These are phyloP conservation scores for Lepas anatifera DNA, from an alignment of 2,888 invertebrate genomes.

Conservation along the genomic window DNA sequence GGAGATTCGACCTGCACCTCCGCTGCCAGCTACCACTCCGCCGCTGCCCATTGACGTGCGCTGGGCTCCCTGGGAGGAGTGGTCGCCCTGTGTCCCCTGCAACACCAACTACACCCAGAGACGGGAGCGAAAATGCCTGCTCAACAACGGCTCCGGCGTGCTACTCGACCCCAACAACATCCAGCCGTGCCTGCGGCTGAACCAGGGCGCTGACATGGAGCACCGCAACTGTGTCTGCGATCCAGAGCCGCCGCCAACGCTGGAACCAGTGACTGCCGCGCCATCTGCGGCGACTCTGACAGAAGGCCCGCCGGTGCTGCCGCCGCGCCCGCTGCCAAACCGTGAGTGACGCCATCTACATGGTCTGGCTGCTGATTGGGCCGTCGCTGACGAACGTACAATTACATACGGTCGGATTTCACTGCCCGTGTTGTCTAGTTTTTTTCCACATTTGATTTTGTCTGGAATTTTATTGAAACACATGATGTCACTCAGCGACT, in stretches of 20 bases:
- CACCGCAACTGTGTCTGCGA: neutral
- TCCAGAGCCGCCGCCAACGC: no score
- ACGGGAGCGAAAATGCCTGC: neutral
- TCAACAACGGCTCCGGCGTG: slow-evolving; percentile 6
- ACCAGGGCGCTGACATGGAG: neutral
- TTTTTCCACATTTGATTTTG: no score
- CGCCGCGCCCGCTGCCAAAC: neutral
- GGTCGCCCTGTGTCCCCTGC: neutral
- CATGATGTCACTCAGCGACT: no score
- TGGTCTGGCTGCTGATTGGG: no score
- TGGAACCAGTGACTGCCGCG: no score
- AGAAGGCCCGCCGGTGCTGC: neutral
- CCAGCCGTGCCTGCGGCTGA: neutral
- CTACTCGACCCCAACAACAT: neutral
- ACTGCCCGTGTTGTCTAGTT: no score
- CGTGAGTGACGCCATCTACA: no score
- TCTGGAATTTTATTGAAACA: no score
- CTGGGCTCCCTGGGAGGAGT: neutral
- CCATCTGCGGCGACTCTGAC: neutral
- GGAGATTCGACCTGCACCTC: no score
- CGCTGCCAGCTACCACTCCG: neutral
- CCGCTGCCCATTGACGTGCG: neutral
- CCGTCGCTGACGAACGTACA: no score
- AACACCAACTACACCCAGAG: neutral
- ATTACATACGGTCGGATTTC: no score